phyloP scores from a whole-genome alignment of 64 coral and sea anemone species.

The Trachythela sp. region DNA sequence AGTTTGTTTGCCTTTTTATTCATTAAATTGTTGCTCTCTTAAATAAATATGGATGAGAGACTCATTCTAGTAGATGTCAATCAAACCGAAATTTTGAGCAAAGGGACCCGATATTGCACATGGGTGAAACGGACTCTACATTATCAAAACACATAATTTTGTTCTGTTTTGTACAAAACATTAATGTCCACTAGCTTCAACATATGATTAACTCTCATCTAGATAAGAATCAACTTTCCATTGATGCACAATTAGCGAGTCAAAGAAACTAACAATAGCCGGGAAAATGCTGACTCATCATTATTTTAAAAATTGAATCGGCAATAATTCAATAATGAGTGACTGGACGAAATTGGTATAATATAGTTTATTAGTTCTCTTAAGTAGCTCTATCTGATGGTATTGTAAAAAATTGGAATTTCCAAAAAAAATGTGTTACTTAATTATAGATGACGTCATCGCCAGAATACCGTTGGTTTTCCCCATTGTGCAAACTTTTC shows the following conservation, averaged over 20 bases:
- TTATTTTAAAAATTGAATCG: background rate
- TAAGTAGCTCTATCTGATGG: background rate
- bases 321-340: background rate
- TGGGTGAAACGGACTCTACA: no score
- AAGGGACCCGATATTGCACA: no score
- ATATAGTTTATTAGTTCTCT: slow-evolving; percentile 4
- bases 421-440: background rate
- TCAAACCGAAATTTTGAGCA: no score
- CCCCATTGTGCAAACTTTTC: background rate
- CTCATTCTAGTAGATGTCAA: no score
- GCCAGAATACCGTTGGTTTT: background rate
- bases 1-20: background rate
- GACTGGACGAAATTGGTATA: background rate
- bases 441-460: slow-evolving; percentile 1
- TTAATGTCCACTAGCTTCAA: background rate
- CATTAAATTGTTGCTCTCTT: background rate
- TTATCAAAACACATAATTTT: no score
- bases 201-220: background rate
- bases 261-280: background rate
- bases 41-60: no score
- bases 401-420: background rate
- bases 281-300: slow-evolving; percentile 5
- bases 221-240: background rate
- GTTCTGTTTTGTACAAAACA: background rate
- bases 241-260: background rate